phyloP scores from a whole-genome alignment of 2,888 invertebrate species.

The Xestia sexstrigata region DNA sequence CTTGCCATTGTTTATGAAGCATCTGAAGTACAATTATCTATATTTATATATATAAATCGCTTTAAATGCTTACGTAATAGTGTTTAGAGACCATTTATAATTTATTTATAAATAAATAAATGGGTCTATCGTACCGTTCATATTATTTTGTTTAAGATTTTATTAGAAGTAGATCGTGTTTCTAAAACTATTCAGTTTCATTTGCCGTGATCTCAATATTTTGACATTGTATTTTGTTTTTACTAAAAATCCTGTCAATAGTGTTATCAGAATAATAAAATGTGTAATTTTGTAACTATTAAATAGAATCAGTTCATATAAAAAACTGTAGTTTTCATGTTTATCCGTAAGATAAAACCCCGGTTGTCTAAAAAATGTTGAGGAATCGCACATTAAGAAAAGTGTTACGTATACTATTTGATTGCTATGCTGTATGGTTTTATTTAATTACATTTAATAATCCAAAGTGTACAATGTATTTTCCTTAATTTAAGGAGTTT shows the following conservation, averaged over 20 bases:
- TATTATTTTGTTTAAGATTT: slow-evolving; percentile 45
- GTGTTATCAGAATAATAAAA: slow-evolving; percentile 41
- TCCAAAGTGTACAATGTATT: background rate
- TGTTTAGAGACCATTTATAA: slow-evolving; percentile 45
- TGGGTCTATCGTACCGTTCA: slow-evolving; percentile 53
- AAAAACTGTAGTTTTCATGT: background rate
- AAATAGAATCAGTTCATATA: slow-evolving; percentile 50
- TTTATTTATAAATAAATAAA: slow-evolving; percentile 58
- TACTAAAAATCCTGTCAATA: slow-evolving; percentile 44
- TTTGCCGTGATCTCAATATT: slow-evolving; percentile 68
- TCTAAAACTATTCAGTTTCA: slow-evolving; percentile 59
- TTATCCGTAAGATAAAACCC: background rate
- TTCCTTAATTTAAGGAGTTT: no score
- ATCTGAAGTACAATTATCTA: slow-evolving; percentile 81
- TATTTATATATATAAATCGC: slow-evolving; percentile 60
- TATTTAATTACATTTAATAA: background rate
- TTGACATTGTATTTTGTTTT: slow-evolving; percentile 54
- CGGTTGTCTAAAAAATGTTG: background rate
- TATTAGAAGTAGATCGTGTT: slow-evolving; percentile 47
- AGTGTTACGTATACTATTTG: background rate
- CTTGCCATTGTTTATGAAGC: slow-evolving; percentile 73
- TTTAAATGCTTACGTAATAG: slow-evolving; percentile 54
- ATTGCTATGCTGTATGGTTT: background rate
- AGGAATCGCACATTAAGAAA: background rate
- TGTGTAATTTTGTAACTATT: slow-evolving; percentile 55